Base-by-base conservation (phyloP, 2,888 invertebrate species). In the Odontocolon sp. region DNA sequence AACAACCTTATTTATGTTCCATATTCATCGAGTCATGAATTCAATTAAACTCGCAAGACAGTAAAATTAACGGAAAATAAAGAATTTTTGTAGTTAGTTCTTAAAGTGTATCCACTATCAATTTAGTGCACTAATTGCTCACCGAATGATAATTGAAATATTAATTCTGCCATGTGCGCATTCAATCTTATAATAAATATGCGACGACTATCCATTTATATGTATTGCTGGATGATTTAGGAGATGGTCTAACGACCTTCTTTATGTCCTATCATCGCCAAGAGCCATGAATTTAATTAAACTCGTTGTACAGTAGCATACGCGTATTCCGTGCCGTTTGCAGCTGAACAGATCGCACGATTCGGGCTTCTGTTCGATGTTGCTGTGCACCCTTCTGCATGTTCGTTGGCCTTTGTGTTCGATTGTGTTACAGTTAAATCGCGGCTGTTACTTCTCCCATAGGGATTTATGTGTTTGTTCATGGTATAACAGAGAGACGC, bases 341-440 rank as follows among this genome's bases (percentile, higher is more conserved):
- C 47, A 38, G 57, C 57, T 50, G 74, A 66, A 68, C 64, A 50
- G 52, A 52, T 40, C 54, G 57, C 45, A 61, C 61, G 38, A 64
- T 56, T 61, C 52, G 14, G 50, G 52, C 59, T 76, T 47, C 64
- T 36, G 71, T 67, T 63, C 18, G 11, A 0, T 40, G 28, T 54
- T 42, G 47, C 26, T 54, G 56, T 28, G 21, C 77, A 63, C 75
- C 71, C 68, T 52, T 54, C 21, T 56, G 16, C n/a, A 11, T n/a
- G 16, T 6, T 11, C 33, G 52, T 21, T 23, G 23, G 70, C 14
- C 57, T 69, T 75, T 75, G 64, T 52, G 64, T 42, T 47, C 50
- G 67, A 76, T 76, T 76, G 72, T 71, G 71, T 57, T 77, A 76
- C 73, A 79, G 69, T 69, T 76, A 59, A 78, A 78, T 78, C 64